Evolutionary conservation across 2,888 invertebrate species (phyloP).

Genomic region (Pristionchus japonicus): DNA sequence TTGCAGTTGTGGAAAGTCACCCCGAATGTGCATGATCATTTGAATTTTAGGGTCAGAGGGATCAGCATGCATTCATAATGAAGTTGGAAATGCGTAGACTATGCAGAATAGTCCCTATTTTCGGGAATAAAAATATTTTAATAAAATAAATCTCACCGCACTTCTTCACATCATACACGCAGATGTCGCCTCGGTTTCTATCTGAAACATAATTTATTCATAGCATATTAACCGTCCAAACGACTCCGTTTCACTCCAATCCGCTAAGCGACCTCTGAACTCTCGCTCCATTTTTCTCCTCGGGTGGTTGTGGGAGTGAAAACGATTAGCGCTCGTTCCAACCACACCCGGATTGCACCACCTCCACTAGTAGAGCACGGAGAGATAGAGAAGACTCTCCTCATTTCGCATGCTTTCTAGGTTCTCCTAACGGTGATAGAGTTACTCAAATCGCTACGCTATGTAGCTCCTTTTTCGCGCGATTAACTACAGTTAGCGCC

Average conservation of each 20-base stretch:
- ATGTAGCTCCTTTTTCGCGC: background rate
- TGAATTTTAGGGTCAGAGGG: no score
- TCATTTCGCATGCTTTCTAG: no score
- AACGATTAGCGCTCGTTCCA: background rate
- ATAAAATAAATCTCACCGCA: background rate
- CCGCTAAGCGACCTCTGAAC: background rate
- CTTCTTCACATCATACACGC: slow-evolving; percentile 34
- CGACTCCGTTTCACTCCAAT: background rate
- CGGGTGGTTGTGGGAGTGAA: background rate
- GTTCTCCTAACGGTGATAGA: no score
- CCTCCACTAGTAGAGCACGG: no score
- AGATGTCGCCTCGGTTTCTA: slow-evolving; percentile 32
- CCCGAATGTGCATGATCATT: no score
- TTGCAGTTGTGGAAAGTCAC: background rate
- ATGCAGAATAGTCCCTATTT: background rate
- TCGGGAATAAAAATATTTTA: background rate
- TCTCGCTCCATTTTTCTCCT: background rate
- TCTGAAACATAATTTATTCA: no score
- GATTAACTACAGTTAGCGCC: no score
- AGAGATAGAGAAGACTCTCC: no score
- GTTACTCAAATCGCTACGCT: no score
- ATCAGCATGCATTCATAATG: no score
- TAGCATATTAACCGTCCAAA: background rate
- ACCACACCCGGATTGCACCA: background rate
- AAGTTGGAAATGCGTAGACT: background rate